Percentiles rank a stretch among this genome's conserved stretches.
Evolutionary conservation across 2,797 vertebrate genomes (phyloP).

Genomic region (Onychomys arenicola): DNA sequence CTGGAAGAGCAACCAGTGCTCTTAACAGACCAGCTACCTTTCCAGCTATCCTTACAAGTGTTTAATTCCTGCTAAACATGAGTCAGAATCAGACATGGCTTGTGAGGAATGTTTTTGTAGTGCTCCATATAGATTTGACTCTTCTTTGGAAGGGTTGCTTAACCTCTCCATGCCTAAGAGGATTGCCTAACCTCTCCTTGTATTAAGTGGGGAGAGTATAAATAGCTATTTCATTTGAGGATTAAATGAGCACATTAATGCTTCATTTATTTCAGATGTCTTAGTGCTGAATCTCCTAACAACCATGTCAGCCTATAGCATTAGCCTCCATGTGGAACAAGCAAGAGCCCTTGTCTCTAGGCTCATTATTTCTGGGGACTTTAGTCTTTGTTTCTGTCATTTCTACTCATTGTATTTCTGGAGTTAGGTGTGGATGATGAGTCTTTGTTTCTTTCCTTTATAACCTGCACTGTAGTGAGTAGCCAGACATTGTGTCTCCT

Average conservation of each 20-base stretch:
- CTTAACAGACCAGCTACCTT: background rate
- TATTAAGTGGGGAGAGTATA: background rate
- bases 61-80: background rate
- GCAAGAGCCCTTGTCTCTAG: background rate
- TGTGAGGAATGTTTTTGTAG: background rate
- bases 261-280: background rate
- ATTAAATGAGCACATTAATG: background rate
- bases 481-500: background rate
- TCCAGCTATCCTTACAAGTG: background rate
- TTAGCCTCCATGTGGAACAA: background rate
- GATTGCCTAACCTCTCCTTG: background rate
- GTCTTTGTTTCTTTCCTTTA: background rate
- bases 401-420: background rate
- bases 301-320: background rate
- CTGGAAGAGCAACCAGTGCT: background rate
- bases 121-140: background rate
- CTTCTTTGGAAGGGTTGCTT: background rate
- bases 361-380: background rate
- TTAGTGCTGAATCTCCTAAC: slow-evolving; percentile 23
- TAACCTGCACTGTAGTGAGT: background rate
- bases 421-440: background rate
- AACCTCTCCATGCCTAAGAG: background rate
- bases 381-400: background rate
- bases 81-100: background rate
- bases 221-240: background rate